phyloP scores from a whole-genome alignment of 1,140 invertebrate genomes.

The Lerema accius region DNA sequence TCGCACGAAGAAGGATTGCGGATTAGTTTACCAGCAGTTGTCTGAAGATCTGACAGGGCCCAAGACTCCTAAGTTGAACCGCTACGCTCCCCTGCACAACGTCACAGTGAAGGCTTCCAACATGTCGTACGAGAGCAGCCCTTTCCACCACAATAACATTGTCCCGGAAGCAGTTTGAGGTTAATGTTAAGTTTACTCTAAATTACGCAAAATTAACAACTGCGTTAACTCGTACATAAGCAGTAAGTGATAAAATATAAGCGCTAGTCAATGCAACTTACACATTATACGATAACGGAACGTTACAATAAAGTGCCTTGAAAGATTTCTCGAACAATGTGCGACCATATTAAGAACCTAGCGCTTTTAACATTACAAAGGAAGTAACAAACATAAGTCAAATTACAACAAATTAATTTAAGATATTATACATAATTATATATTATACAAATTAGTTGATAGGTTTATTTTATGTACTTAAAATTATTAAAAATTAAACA shows the following conservation, averaged over 20 bases:
- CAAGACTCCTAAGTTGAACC: conserved; percentile 83
- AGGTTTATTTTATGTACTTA: conserved; percentile 82
- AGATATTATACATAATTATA: conserved; percentile 82
- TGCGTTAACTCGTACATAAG: conserved; percentile 74
- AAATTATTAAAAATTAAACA: conserved; percentile 80
- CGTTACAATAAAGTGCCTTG: conserved; percentile 61
- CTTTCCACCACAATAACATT: conserved; percentile 85
- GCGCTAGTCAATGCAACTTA: conserved; percentile 70
- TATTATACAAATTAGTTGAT: conserved; percentile 82
- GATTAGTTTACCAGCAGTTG: conserved; percentile 84
- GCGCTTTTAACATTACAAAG: conserved; percentile 67
- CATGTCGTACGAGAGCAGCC: conserved; percentile 84
- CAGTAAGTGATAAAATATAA: conserved; percentile 76
- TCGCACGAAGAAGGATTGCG: conserved; percentile 80
- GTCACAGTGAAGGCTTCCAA: conserved; percentile 83
- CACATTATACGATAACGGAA: conserved; percentile 10
- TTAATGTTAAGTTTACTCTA: conserved; percentile 44
- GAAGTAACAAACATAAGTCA: conserved; percentile 77
- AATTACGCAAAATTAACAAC: conserved; percentile 67
- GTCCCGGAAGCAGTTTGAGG: conserved; percentile 85
- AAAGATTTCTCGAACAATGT: conserved; percentile 59
- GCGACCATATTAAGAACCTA: conserved; percentile 62
- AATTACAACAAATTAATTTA: conserved; percentile 82
- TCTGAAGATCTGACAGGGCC: conserved; percentile 83
- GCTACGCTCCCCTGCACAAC: conserved; percentile 80